A percentile compares a stretch with the other conserved stretches of the same genome.
These are phyloP conservation scores for Girardinus metallicus DNA, from an alignment of 2,797 vertebrate genomes.

Conservation along the genomic window DNA sequence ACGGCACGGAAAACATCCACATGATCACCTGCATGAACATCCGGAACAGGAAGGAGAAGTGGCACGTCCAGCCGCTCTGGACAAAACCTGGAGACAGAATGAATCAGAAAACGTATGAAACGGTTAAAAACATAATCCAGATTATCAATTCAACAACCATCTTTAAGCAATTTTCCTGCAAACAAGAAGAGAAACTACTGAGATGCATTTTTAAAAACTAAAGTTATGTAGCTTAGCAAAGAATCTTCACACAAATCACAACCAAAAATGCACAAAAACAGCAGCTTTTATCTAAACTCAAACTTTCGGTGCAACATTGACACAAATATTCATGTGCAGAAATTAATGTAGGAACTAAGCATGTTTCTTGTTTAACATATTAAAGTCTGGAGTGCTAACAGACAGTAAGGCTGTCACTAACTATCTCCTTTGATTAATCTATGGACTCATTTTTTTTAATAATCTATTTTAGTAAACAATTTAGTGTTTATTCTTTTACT, in stretches of 20 bases:
- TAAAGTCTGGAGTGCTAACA: neutral
- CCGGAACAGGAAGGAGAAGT: conserved; percentile 82
- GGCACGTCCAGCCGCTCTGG: conserved; percentile 81
- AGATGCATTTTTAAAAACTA: neutral
- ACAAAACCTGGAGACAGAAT: conserved; percentile 76
- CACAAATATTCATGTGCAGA: neutral
- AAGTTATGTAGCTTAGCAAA: neutral
- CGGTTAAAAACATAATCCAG: neutral
- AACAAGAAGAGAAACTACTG: neutral
- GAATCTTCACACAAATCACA: neutral
- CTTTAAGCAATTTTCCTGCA: neutral
- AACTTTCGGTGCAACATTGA: neutral
- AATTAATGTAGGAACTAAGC: neutral
- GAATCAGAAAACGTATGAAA: neutral
- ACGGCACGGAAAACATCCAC: conserved; percentile 84
- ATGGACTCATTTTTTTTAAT: neutral
- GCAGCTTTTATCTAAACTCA: neutral
- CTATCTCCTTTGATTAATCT: neutral
- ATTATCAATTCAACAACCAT: neutral
- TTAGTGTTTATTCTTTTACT: no score
- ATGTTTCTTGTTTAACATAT: neutral
- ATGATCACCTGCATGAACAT: conserved; percentile 83
- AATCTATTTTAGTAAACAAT: no score
- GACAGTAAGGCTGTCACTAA: neutral
- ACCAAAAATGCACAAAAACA: neutral